Percentiles rank a stretch among this genome's conserved stretches.
These are phyloP conservation scores for Sardina pilchardus DNA, from an alignment of 2,113 vertebrate species.

Conservation along the genomic window DNA sequence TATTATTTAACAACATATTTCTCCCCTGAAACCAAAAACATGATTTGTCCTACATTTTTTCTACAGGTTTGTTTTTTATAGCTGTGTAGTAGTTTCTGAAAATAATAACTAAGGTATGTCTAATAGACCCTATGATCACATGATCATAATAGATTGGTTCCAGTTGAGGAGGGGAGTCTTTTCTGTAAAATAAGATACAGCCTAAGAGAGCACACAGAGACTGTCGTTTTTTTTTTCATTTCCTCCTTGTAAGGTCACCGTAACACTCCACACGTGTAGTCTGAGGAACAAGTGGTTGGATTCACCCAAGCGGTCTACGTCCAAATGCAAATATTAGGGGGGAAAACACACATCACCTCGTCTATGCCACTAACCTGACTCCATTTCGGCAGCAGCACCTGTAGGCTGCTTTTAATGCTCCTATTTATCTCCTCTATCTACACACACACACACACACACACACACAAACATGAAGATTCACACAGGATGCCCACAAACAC, in stretches of 20 bases:
- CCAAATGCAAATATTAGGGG: background rate
- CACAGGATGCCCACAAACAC: slow-evolving; percentile 40
- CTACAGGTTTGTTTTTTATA: background rate
- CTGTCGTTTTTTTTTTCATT: background rate
- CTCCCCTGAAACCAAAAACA: too few species aligned
- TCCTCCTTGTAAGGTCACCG: background rate
- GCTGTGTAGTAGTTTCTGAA: background rate
- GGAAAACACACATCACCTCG: background rate
- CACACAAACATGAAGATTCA: slow-evolving; percentile 42
- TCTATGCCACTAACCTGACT: background rate
- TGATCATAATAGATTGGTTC: background rate
- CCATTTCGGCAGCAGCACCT: slow-evolving; percentile 51
- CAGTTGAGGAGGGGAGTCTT: background rate
- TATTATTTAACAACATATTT: background rate
- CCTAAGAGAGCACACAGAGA: background rate
- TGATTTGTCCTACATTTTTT: too few species aligned
- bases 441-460: slow-evolving; percentile 49
- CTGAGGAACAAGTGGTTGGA: slow-evolving; percentile 4
- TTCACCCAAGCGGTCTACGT: background rate
- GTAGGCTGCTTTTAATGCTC: slow-evolving; percentile 47
- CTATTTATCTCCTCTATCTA: slow-evolving; percentile 48
- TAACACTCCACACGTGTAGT: background rate
- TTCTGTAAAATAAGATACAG: background rate
- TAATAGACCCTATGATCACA: background rate
- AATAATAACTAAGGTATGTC: background rate